Evolutionary conservation across 1,140 invertebrate genomes (phyloP), one percentile per base, ranked within the genome.

Genomic region (Leptonema lineaticorne): DNA sequence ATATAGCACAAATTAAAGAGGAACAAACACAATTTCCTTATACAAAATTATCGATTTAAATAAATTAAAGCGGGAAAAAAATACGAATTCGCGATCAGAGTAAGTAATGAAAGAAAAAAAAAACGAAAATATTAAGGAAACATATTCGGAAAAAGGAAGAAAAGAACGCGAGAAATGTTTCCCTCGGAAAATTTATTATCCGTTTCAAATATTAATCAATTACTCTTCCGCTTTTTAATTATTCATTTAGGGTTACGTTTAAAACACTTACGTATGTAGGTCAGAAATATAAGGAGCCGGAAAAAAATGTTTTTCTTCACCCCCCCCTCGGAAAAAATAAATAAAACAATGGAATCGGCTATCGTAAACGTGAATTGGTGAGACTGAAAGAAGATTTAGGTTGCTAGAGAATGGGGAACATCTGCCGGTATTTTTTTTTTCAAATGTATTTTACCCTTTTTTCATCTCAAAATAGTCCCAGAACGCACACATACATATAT

Each of bases 151-250:
- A n/a, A n/a, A n/a, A n/a, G n/a, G n/a, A n/a, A n/a, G n/a, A n/a
- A n/a, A n/a, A n/a, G n/a, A n/a, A n/a, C n/a, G n/a, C n/a, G n/a
- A n/a, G n/a, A n/a, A n/a, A n/a, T n/a, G n/a, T n/a, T n/a, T n/a
- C n/a, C n/a, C n/a, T n/a, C n/a, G n/a, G n/a, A n/a, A n/a, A n/a
- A n/a, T n/a, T n/a, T n/a, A n/a, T n/a, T n/a, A n/a, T n/a, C n/a
- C n/a, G n/a, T n/a, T n/a, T n/a, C n/a, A n/a, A 22, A 20, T 30
- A 14, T 50, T 27, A 64, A 26, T 56, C 63, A 64, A 64, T 64
- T 64, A 53, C 63, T 64, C 24, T 64, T 53, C n/a, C 63, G 11
- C 46, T 48, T 50, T 64, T 64, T 64, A 64, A 64, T 64, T 64
- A 64, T 64, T 64, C 63, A 64, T 64, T 64, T 33, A 33, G 14